Evolutionary conservation across 2,888 invertebrate species (phyloP).

Genomic region (Plebejus argus): DNA sequence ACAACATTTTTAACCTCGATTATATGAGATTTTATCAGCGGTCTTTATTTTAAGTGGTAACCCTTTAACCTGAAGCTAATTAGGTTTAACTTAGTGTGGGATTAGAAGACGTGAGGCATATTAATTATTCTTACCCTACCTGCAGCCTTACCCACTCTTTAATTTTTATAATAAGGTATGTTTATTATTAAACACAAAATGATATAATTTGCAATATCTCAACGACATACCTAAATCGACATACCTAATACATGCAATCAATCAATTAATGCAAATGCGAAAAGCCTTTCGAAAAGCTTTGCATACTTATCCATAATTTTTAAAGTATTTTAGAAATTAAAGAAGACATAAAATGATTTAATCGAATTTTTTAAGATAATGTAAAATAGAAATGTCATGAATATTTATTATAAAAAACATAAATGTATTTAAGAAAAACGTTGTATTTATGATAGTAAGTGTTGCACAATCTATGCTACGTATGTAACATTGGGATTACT

Average conservation of each 20-base stretch:
- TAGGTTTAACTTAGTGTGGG: neutral
- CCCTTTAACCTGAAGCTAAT: neutral
- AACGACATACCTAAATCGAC: no score
- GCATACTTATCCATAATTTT: neutral
- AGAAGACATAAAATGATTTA: neutral
- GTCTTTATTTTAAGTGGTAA: neutral
- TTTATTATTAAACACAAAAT: no score
- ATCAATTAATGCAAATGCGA: neutral
- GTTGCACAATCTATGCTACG: neutral
- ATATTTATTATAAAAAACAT: neutral
- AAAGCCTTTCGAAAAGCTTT: no score
- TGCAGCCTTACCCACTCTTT: no score
- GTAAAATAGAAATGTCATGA: neutral
- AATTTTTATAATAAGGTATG: no score
- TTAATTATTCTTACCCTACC: no score
- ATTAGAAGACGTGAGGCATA: no score
- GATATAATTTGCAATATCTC: no score
- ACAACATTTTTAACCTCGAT: constrained; percentile 23
- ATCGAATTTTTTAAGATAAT: neutral
- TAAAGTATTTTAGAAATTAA: neutral
- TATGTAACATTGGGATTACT: neutral
- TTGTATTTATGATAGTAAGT: neutral
- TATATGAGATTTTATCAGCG: neutral
- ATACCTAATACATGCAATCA: no score
- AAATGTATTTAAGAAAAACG: neutral